These are phyloP conservation scores for Catocala nupta DNA, from an alignment of 2,888 invertebrate genomes.

Conservation along the genomic window DNA sequence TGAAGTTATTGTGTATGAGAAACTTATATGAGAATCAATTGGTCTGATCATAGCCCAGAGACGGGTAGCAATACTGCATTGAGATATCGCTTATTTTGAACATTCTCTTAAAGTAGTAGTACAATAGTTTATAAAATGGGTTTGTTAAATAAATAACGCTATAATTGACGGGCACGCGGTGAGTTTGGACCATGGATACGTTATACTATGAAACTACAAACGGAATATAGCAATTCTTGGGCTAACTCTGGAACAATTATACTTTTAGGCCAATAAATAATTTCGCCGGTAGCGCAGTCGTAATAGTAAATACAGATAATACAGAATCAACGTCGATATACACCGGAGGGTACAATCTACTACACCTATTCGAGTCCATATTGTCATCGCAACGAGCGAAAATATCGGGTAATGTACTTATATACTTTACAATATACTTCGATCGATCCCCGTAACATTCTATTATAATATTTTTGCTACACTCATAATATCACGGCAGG, in stretches of 20 bases:
- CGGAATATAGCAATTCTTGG: constrained; percentile 31
- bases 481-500: constrained; percentile 78
- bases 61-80: constrained; percentile 25
- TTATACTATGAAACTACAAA: constrained; percentile 42
- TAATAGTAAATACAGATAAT: constrained; percentile 46
- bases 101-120: constrained; percentile 32
- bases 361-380: constrained; percentile 60
- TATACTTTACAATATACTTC: constrained; percentile 56
- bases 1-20: constrained; percentile 18
- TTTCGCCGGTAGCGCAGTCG: constrained; percentile 43
- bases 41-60: constrained; percentile 21
- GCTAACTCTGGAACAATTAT: constrained; percentile 30
- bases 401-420: constrained; percentile 55
- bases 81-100: constrained; percentile 27
- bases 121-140: constrained; percentile 29
- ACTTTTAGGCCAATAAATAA: constrained; percentile 59
- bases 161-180: constrained; percentile 55
- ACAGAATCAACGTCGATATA: constrained; percentile 56
- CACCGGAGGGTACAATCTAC: constrained; percentile 47
- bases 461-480: constrained; percentile 67
- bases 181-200: constrained; percentile 58
- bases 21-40: constrained; percentile 30
- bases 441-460: constrained; percentile 51
- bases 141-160: constrained; percentile 37
- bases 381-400: constrained; percentile 78